Evolutionary conservation across 2,888 invertebrate genomes (phyloP), one percentile per base, ranked within the genome.

Genomic region (Conchocele bisecta): DNA sequence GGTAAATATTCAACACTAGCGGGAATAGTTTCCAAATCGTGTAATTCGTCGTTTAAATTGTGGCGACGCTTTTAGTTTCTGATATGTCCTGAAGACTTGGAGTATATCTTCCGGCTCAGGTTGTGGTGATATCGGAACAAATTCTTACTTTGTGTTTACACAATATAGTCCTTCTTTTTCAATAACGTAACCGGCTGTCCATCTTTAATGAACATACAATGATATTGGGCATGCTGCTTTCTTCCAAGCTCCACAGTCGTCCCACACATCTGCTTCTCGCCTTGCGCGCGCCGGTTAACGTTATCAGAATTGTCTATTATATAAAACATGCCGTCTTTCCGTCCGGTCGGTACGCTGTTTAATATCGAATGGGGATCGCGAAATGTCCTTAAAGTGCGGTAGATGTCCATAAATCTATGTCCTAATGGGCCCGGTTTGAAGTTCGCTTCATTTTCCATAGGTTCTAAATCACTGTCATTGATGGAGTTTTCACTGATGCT

Each of bases 201-300:
- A 26, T 20, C 3, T 17, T n/a, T 15, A 13, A 2, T 17, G 29
- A 1, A 13, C n/a, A n/a, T n/a, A n/a, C 3, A 51, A 15, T 28
- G 17, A 1, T 3, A 31, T 53, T 6, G 51, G 61, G 33, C 41
- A 28, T 2, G 41, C 9, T 7, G 61, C 5, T 26, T 61, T 61
- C 5, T 24, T 26, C 61, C 61, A 61, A 17, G 61, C 51, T 3
- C 41, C 53, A 11, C 61, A 61, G 42, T 61, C 61, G 33, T 61
- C 61, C 61, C 61, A 61, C 15, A 61, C 22, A 17, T 41, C 41
- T 9, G 28, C 20, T 37, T 61, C 33, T 53, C 3, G 7, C 51
- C 61, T 11, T 61, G 20, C 26, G 39, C 17, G 20, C 22, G 20
- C 35, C 33, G 31, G 2, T n/a, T 7, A 6, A n/a, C 28, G 22